These are phyloP conservation scores for Thaumetopoea pityocampa DNA, from an alignment of 1,140 invertebrate genomes.

Conservation along the genomic window DNA sequence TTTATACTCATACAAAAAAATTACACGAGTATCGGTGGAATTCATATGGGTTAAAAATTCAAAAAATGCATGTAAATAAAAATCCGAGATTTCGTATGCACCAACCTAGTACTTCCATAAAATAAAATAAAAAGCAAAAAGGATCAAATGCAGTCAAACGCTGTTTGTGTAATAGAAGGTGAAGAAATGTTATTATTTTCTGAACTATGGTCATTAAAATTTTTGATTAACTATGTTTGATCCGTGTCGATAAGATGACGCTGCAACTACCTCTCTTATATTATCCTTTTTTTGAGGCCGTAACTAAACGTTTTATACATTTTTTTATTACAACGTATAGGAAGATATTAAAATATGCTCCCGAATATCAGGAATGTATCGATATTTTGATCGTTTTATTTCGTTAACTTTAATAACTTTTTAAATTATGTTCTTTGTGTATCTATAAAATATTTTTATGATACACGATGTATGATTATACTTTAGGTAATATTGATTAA, in stretches of 20 bases:
- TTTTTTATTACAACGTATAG: conserved; percentile 46
- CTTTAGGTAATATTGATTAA: conserved; percentile 9
- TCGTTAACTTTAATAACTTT: conserved; percentile 23
- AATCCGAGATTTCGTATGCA: too few relatives aligned
- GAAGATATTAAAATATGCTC: conserved; percentile 58
- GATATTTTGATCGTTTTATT: conserved; percentile 26
- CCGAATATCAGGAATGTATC: conserved; percentile 38
- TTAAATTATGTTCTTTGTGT: conserved; percentile 18
- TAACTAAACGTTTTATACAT: conserved; percentile 63
- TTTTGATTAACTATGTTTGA: conserved; percentile 74
- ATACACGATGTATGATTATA: conserved; percentile 3
- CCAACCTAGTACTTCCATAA: too few relatives aligned
- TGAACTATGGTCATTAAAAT: conserved; percentile 75
- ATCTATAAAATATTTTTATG: conserved; percentile 3
- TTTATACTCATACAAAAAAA: too few relatives aligned
- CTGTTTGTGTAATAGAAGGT: conserved; percentile 43
- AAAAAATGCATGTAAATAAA: too few relatives aligned
- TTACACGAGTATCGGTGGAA: too few relatives aligned
- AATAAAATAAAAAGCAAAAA: conserved; percentile 14
- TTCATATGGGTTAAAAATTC: too few relatives aligned
- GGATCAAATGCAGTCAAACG: conserved; percentile 38
- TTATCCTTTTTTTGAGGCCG: conserved; percentile 58
- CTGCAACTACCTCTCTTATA: conserved; percentile 47
- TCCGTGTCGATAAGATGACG: conserved; percentile 69
- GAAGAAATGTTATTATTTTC: conserved; percentile 74